phyloP scores from a whole-genome alignment of 2,113 vertebrate species.

The Xiphophorus hellerii region DNA sequence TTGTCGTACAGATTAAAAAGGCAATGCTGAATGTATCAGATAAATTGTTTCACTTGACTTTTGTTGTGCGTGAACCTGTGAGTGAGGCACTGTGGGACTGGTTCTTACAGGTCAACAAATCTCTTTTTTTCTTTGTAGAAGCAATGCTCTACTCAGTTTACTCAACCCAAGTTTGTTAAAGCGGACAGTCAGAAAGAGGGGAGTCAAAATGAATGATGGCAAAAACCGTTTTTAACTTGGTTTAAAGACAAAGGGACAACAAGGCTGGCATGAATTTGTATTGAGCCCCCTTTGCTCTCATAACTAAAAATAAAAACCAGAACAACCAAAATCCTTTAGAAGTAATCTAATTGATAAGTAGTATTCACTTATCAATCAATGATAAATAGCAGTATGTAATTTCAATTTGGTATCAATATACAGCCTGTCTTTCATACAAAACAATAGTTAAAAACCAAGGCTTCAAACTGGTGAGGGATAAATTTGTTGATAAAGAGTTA shows the following conservation, averaged over 20 bases:
- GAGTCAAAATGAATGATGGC: conserved; percentile 46
- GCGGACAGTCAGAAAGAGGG: conserved; percentile 49
- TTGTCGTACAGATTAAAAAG: conserved; percentile 90
- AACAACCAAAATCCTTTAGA: no score
- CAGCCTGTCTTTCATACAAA: background rate
- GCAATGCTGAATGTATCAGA: conserved; percentile 83
- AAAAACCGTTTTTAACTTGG: background rate
- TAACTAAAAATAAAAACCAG: no score
- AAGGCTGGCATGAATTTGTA: no score
- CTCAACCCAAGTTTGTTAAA: conserved; percentile 76
- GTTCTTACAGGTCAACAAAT: conserved; percentile 68
- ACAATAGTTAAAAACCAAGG: background rate
- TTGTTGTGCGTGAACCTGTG: conserved; percentile 81
- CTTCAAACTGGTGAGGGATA: background rate
- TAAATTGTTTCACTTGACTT: conserved; percentile 80
- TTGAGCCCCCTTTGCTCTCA: background rate
- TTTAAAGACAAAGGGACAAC: background rate
- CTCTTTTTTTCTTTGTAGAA: conserved; percentile 50
- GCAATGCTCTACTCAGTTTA: conserved; percentile 62
- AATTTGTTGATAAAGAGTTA: background rate
- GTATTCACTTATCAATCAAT: no score
- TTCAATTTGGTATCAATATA: background rate
- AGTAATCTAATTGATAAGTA: background rate
- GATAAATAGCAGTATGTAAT: background rate
- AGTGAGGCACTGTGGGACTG: conserved; percentile 78